Percentiles rank a stretch among this genome's conserved stretches.
phyloP scores from a whole-genome alignment of 2,888 invertebrate species.

The Meloe dianella region DNA sequence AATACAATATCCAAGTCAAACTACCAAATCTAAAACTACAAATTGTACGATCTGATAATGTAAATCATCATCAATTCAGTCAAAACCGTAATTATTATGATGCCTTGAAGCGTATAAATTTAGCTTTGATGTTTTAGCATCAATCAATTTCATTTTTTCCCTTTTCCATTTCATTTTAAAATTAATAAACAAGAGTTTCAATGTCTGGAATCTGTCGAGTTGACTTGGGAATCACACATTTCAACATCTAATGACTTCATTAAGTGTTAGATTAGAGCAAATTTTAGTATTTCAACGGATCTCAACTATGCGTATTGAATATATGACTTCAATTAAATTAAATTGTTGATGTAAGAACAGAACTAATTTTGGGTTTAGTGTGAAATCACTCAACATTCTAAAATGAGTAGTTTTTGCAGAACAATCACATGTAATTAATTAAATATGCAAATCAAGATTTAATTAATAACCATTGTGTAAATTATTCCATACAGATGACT shows the following conservation, averaged over 20 bases:
- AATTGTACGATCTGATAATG: neutral
- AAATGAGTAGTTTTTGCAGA: neutral
- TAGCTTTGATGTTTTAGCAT: neutral
- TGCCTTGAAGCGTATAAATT: neutral
- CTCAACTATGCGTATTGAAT: neutral
- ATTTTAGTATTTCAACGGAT: slow-evolving; percentile 13
- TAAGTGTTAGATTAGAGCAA: slow-evolving; percentile 35
- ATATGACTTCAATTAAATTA: neutral
- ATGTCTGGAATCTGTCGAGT: slow-evolving; percentile 34
- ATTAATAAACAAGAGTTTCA: slow-evolving; percentile 34
- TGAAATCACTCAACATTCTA: neutral
- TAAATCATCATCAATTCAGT: neutral
- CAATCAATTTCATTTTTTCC: too few relatives aligned
- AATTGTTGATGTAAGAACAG: neutral
- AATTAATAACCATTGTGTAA: neutral
- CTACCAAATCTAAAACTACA: neutral
- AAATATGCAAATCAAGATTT: neutral
- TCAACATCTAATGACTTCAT: slow-evolving; percentile 34
- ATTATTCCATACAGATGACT: neutral
- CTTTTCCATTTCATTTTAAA: slow-evolving; percentile 7
- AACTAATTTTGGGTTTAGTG: neutral
- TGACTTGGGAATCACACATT: slow-evolving; percentile 31
- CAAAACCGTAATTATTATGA: neutral
- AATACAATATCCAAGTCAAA: neutral
- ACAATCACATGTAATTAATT: neutral